Percentiles rank a stretch among this genome's conserved stretches.
Conservation (phyloP, 2,888 invertebrate genomes). For the Noctua janthina region DNA sequence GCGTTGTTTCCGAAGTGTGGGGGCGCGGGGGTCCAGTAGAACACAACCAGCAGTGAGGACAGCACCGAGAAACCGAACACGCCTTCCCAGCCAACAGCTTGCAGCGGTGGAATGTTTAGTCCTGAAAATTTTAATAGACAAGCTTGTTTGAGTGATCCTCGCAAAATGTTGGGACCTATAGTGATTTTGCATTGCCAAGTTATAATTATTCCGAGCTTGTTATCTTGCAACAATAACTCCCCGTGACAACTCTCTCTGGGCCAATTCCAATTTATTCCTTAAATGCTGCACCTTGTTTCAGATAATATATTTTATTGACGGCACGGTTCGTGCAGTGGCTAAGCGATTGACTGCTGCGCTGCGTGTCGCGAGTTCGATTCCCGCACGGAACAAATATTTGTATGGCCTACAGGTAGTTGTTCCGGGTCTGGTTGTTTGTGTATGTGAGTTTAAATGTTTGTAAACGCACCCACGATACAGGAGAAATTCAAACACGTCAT, state of each 20-base stretch:
- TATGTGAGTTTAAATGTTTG: too few relatives aligned
- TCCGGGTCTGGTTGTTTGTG: too few relatives aligned
- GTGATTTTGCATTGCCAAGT: background rate
- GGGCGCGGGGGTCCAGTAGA: constrained; percentile 95
- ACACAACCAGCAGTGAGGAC: constrained; percentile 82
- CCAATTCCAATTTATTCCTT: background rate
- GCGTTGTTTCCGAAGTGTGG: constrained; percentile 94
- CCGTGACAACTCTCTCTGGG: background rate
- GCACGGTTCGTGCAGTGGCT: too few relatives aligned
- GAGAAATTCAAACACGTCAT: too few relatives aligned
- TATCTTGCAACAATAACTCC: too few relatives aligned
- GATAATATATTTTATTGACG: background rate
- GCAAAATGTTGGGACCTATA: background rate
- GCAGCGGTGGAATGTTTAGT: constrained; percentile 96
- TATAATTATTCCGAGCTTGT: background rate
- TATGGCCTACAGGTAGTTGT: too few relatives aligned
- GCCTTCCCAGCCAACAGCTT: constrained; percentile 98
- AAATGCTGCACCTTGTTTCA: background rate
- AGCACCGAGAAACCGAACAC: constrained; percentile 84
- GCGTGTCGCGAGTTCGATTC: too few relatives aligned
- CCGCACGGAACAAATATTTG: too few relatives aligned
- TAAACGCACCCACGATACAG: too few relatives aligned
- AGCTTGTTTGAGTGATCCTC: background rate
- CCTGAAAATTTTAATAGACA: constrained; percentile 76
- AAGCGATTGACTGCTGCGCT: too few relatives aligned